Conservation (phyloP, 1,140 invertebrate genomes). For the Lucilia sericata region DNA sequence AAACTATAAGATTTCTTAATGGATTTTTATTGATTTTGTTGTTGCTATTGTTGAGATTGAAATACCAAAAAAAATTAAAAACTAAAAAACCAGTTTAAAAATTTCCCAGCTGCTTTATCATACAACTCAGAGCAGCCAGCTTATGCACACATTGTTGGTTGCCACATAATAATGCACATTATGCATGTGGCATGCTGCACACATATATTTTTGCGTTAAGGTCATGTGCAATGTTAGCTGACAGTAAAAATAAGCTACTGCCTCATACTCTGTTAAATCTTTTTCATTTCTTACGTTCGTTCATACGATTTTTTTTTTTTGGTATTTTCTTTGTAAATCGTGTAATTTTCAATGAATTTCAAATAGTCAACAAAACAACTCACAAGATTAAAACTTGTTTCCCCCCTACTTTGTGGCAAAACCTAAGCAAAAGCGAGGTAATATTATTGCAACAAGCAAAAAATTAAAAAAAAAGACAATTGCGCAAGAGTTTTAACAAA, state of each 20-base stretch:
- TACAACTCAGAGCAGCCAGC: background rate
- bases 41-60: background rate
- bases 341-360: conserved; percentile 22
- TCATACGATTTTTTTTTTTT: too few species aligned
- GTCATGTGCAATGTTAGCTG: conserved; percentile 34
- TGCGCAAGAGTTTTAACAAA: conserved; percentile 43
- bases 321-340: too few species aligned
- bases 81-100: conserved; percentile 57
- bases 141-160: background rate
- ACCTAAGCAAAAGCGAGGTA: background rate
- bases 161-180: conserved; percentile 9
- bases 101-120: conserved; percentile 55
- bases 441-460: background rate
- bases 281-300: background rate
- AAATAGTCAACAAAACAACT: background rate
- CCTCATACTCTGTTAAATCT: background rate
- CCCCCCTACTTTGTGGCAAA: background rate
- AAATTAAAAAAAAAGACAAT: conserved; percentile 11
- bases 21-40: conserved; percentile 23
- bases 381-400: conserved; percentile 10
- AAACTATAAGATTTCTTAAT: conserved; percentile 16
- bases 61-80: too few species aligned
- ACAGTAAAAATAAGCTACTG: background rate
- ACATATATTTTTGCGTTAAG: conserved; percentile 22
- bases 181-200: background rate